Base-by-base conservation (phyloP, 1,140 invertebrate genomes). In the Drosophila sproati region DNA sequence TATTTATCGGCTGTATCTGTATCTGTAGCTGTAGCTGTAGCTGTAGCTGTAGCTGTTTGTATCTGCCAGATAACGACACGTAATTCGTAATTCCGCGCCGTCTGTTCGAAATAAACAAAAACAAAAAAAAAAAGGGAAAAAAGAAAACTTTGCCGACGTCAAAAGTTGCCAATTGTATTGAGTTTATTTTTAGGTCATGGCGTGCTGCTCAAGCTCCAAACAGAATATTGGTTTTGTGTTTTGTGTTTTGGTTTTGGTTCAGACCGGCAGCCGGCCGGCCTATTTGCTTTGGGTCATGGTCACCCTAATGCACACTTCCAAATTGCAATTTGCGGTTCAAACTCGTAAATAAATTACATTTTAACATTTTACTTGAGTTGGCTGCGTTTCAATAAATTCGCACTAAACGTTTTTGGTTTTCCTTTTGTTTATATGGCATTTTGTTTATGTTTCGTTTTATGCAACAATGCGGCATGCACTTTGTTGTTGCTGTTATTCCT, bases 121-220 rank as follows among this genome's bases (percentile, higher is more conserved):
- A 20, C 20, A 41, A 41, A 41, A 3, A 0, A 43, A n/a, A 43
- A 12, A 12, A 12, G 12, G 12, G 12, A n/a, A n/a, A 43, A 3
- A 43, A 55, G 35, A 76, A 54, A 86, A 82, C 78, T 82, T 79
- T 86, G 73, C 64, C 72, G 75, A 74, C 82, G 82, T 80, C 74
- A 86, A 80, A 73, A 68, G 45, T 52, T 69, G 57, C 57, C 67
- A 77, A 72, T 72, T 75, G 61, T 62, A 41, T 78, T 62, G 74
- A 70, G 68, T 79, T 77, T 87, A 87, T 87, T 87, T 87, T 82
- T 87, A 77, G 82, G 76, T 73, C 80, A 88, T 88, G 82, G 82
- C 83, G 83, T 87, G 79, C 81, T 77, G 43, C 52, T 60, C 50
- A 63, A 52, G 10, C 52, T 51, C 50, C 70, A 41, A 57, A 50